These are phyloP conservation scores for Merodon equestris DNA, from an alignment of 2,888 invertebrate species.

Conservation along the genomic window DNA sequence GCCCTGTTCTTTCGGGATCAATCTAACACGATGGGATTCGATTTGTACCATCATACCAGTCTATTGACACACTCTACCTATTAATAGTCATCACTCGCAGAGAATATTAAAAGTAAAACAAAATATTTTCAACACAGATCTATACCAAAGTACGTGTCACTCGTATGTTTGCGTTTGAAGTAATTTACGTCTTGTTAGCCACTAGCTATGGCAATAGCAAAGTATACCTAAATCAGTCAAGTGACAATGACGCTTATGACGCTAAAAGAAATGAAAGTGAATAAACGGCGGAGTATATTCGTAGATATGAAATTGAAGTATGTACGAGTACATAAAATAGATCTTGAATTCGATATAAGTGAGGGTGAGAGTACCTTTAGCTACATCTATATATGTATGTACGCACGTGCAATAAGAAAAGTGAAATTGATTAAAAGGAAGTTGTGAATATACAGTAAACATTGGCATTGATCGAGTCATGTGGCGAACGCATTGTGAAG, in stretches of 20 bases:
- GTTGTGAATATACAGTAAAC: slow-evolving; percentile 32
- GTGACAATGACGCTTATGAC: slow-evolving; percentile 2
- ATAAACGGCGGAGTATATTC: not conserved
- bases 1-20: no score
- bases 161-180: slow-evolving; percentile 48
- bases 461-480: slow-evolving; percentile 40
- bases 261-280: slow-evolving; percentile 40
- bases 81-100: no score
- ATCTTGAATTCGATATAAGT: no score
- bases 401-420: slow-evolving; percentile 23
- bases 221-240: slow-evolving; percentile 1
- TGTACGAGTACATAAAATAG: no score
- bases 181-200: slow-evolving; percentile 40
- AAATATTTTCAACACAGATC: no score
- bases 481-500: no score
- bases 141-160: no score
- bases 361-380: not conserved
- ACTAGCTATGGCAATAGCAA: slow-evolving; percentile 39
- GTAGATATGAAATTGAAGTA: not conserved
- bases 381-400: no score
- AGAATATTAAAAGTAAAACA: no score
- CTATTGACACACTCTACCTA: no score
- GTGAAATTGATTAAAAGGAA: slow-evolving; percentile 38
- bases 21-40: no score
- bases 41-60: no score